These are phyloP conservation scores for Aspidiotus rigidus DNA, from an alignment of 2,888 invertebrate genomes.

Conservation along the genomic window DNA sequence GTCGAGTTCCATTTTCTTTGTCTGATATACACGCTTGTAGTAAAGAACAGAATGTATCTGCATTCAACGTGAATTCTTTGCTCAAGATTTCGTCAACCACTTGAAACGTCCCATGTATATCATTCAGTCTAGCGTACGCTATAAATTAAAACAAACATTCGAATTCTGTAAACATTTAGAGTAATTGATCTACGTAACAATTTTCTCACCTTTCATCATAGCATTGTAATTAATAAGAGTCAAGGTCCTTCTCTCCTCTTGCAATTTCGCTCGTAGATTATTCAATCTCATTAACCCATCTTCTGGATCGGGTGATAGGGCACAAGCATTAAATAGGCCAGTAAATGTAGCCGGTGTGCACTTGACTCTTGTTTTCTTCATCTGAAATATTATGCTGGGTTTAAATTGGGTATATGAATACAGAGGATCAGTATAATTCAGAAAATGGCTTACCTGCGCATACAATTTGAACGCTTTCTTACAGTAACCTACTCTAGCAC, in stretches of 20 bases:
- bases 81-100: conserved; percentile 75
- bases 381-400: conserved; percentile 43
- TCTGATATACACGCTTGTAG: conserved; percentile 77
- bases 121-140: conserved; percentile 76
- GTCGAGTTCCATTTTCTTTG: conserved; percentile 66
- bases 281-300: conserved; percentile 62
- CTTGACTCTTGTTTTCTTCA: conserved; percentile 63
- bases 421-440: too few species aligned
- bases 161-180: not conserved
- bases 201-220: conserved; percentile 61
- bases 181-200: not conserved
- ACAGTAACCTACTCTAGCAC: conserved; percentile 73
- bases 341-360: conserved; percentile 69
- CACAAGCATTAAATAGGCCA: conserved; percentile 78
- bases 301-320: conserved; percentile 60
- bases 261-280: conserved; percentile 57
- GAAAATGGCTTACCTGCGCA: conserved; percentile 47
- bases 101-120: conserved; percentile 64
- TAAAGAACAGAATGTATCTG: conserved; percentile 66
- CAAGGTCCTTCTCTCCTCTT: conserved; percentile 57
- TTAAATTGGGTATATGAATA: too few species aligned
- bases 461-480: conserved; percentile 76
- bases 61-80: conserved; percentile 52
- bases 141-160: conserved; percentile 34
- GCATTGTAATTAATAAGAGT: conserved; percentile 73